Evolutionary conservation across 1,140 invertebrate genomes (phyloP).

Genomic region (Acromyrmex charruanus): DNA sequence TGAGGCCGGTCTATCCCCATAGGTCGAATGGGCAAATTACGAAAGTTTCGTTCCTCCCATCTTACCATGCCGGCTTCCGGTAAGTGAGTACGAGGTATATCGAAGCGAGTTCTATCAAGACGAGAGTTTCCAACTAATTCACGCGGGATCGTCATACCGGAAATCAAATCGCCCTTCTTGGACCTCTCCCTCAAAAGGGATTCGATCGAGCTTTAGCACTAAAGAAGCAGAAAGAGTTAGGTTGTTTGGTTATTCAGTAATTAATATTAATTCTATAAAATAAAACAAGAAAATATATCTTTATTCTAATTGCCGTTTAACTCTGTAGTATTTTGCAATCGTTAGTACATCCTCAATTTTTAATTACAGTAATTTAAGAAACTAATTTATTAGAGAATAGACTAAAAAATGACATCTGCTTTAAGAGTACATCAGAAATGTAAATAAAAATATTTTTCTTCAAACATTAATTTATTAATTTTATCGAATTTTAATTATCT

Average conservation of each 20-base stretch:
- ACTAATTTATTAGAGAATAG: neutral
- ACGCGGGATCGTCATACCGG: slow-evolving; percentile 27
- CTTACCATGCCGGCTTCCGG: slow-evolving; percentile 35
- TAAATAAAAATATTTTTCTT: neutral
- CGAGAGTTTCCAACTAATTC: slow-evolving; percentile 62
- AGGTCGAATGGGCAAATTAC: slow-evolving; percentile 61
- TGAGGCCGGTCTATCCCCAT: slow-evolving; percentile 33
- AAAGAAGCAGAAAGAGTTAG: neutral
- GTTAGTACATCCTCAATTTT: neutral
- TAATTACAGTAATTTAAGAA: neutral
- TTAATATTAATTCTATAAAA: neutral
- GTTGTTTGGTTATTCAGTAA: neutral
- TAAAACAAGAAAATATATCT: neutral
- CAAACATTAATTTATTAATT: neutral
- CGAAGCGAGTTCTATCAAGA: slow-evolving; percentile 43
- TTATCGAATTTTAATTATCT: neutral
- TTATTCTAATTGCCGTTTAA: neutral
- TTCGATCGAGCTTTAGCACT: neutral
- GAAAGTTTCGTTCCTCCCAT: slow-evolving; percentile 53
- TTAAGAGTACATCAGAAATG: neutral
- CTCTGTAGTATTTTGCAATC: neutral
- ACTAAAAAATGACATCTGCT: too few relatives aligned
- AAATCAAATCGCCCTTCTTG: slow-evolving; percentile 55
- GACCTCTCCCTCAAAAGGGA: neutral
- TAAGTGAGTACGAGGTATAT: slow-evolving; percentile 36